Conservation (phyloP, 2,888 invertebrate genomes). For the Junonia oenone region DNA sequence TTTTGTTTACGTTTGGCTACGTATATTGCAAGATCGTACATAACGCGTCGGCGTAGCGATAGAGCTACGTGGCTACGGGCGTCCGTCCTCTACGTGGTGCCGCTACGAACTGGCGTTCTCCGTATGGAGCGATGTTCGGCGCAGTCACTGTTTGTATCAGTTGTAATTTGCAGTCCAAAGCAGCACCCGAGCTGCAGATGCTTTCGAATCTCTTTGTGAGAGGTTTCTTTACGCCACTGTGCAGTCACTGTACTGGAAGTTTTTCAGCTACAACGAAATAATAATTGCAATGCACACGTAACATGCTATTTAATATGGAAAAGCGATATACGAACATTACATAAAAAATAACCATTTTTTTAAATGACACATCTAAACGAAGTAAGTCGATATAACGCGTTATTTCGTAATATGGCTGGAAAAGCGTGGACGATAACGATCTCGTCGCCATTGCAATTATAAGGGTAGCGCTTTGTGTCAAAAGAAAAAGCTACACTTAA, state of each 20-base stretch:
- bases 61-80: slow-evolving; percentile 60
- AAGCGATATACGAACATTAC: not conserved
- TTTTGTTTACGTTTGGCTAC: slow-evolving; percentile 69
- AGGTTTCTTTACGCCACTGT: slow-evolving; percentile 64
- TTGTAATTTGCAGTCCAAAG: slow-evolving; percentile 69
- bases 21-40: slow-evolving; percentile 58
- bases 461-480: slow-evolving; percentile 50
- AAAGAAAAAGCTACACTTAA: slow-evolving; percentile 51
- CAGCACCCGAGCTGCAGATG: slow-evolving; percentile 69
- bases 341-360: not conserved
- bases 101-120: slow-evolving; percentile 57
- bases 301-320: not conserved
- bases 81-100: slow-evolving; percentile 62
- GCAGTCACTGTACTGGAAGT: slow-evolving; percentile 58
- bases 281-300: not conserved
- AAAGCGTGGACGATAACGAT: slow-evolving; percentile 61
- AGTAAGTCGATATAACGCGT: slow-evolving; percentile 46
- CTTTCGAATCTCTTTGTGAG: slow-evolving; percentile 70
- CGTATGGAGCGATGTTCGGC: slow-evolving; percentile 39
- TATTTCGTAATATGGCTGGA: slow-evolving; percentile 54
- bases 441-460: slow-evolving; percentile 60
- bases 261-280: slow-evolving; percentile 34
- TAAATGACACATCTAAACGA: slow-evolving; percentile 31
- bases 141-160: slow-evolving; percentile 63
- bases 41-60: slow-evolving; percentile 60